phyloP scores from a whole-genome alignment of 2,888 invertebrate species.

The Ceratothoa steindachneri region DNA sequence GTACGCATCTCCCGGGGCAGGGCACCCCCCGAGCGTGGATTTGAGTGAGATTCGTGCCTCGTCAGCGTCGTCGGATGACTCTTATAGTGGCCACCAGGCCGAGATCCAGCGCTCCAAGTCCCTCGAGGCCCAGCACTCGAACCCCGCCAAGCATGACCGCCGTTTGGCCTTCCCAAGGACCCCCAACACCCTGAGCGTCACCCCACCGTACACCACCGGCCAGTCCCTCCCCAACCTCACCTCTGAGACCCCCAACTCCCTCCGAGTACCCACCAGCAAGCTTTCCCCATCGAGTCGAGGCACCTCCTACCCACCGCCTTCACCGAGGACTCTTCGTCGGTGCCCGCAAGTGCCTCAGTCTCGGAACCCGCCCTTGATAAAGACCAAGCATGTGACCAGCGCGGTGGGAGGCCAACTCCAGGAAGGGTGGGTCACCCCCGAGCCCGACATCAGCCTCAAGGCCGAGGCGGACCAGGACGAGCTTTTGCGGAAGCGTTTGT shows the following conservation, averaged over 20 bases:
- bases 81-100: conserved; percentile 23
- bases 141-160: conserved; percentile 32
- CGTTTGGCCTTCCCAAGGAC: conserved; percentile 54
- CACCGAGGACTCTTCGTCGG: conserved; percentile 58
- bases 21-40: conserved; percentile 40
- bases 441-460: conserved; percentile 25
- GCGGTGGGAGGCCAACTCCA: conserved; percentile 8
- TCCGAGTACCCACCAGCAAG: conserved; percentile 39
- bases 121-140: conserved; percentile 31
- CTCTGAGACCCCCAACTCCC: conserved; percentile 44
- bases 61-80: conserved; percentile 64
- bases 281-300: conserved; percentile 56
- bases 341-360: conserved; percentile 51
- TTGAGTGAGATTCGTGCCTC: conserved; percentile 62
- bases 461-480: conserved; percentile 51
- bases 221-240: conserved; percentile 76
- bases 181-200: conserved; percentile 69
- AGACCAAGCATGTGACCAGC: conserved; percentile 58
- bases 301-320: conserved; percentile 77
- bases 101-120: conserved; percentile 41
- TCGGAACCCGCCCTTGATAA: conserved; percentile 69
- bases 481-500: conserved; percentile 53
- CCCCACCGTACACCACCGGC: conserved; percentile 57
- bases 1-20: conserved; percentile 26
- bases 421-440: conserved; percentile 16